These are phyloP conservation scores for Stegostoma tigrinum DNA, from an alignment of 2,113 vertebrate genomes.

Conservation along the genomic window DNA sequence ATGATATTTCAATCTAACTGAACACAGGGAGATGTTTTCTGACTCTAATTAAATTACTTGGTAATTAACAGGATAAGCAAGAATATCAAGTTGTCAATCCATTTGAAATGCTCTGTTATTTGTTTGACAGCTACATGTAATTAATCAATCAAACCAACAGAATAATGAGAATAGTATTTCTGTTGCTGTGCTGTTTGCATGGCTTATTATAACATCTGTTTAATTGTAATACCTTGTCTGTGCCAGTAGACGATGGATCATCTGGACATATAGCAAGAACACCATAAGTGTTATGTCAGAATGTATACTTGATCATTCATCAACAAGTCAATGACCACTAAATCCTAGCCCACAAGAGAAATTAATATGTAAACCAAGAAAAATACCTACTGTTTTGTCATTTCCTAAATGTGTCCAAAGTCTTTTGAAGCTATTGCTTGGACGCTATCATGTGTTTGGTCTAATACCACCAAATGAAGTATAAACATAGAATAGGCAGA, in stretches of 20 bases:
- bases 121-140: neutral
- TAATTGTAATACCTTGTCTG: neutral
- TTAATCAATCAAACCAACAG: neutral
- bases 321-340: neutral
- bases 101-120: neutral
- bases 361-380: neutral
- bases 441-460: neutral
- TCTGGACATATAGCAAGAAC: neutral
- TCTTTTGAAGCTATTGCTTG: neutral
- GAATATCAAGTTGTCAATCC: neutral
- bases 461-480: neutral
- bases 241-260: neutral
- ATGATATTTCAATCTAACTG: neutral
- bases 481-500: neutral
- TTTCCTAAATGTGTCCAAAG: neutral
- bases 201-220: neutral
- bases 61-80: neutral
- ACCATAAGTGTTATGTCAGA: neutral
- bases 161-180: neutral
- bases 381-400: neutral
- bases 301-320: neutral
- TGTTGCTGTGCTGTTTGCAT: neutral
- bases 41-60: neutral
- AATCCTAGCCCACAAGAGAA: neutral
- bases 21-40: neutral